Percentiles rank a stretch among this genome's conserved stretches.
phyloP scores from a whole-genome alignment of 2,797 vertebrate species.

The Taeniopygia guttata region DNA sequence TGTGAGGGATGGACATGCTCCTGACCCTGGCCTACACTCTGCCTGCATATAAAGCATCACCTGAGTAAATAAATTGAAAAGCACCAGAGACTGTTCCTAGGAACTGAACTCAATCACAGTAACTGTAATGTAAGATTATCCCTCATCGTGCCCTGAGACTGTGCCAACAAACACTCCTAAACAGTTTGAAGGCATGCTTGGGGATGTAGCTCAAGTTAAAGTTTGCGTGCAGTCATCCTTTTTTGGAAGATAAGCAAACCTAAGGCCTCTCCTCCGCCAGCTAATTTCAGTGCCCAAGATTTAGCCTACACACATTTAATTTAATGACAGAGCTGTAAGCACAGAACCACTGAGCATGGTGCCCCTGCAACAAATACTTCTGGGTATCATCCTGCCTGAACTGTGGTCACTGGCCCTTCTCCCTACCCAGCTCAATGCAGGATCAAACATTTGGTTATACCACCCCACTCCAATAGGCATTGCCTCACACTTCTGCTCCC shows the following conservation, averaged over 20 bases:
- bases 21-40: background rate
- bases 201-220: background rate
- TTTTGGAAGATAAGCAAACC: conserved; percentile 3
- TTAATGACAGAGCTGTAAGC: background rate
- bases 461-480: fast-evolving
- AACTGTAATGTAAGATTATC: background rate
- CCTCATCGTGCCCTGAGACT: background rate
- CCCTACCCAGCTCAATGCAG: background rate
- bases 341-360: background rate
- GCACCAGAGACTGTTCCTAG: background rate
- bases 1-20: background rate
- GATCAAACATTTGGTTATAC: background rate
- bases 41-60: background rate
- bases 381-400: background rate
- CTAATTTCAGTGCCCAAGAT: background rate
- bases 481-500: background rate
- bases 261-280: background rate
- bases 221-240: background rate
- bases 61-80: background rate
- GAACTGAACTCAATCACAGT: background rate
- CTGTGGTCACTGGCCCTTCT: background rate
- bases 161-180: background rate
- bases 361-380: background rate
- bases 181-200: background rate
- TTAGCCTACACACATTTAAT: background rate